Evolutionary conservation across 2,888 invertebrate genomes (phyloP).

Genomic region (Conchocele bisecta): DNA sequence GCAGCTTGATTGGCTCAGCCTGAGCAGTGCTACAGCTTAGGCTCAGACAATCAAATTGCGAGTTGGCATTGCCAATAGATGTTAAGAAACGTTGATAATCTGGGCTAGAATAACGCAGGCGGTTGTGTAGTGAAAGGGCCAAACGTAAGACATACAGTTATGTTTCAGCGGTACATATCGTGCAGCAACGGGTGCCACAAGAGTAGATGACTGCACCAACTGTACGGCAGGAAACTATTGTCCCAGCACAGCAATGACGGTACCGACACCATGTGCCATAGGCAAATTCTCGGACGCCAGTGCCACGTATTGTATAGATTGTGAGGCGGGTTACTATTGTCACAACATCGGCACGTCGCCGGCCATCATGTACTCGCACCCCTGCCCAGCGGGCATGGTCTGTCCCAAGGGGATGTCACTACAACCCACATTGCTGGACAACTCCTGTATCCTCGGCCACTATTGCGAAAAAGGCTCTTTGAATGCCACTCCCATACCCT

Average conservation of each 20-base stretch:
- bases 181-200: slow-evolving; percentile 66
- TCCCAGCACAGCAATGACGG: slow-evolving; percentile 67
- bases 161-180: slow-evolving; percentile 75
- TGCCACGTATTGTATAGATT: slow-evolving; percentile 70
- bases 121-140: too few relatives aligned
- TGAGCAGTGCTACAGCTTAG: too few relatives aligned
- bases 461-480: slow-evolving; percentile 81
- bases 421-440: slow-evolving; percentile 71
- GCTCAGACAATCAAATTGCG: too few relatives aligned
- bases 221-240: slow-evolving; percentile 81
- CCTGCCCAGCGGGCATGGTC: slow-evolving; percentile 78
- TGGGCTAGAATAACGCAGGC: too few relatives aligned
- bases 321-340: slow-evolving; percentile 78
- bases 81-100: too few relatives aligned
- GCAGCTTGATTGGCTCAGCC: too few relatives aligned
- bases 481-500: slow-evolving; percentile 77
- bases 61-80: too few relatives aligned
- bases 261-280: slow-evolving; percentile 76
- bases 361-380: slow-evolving; percentile 60
- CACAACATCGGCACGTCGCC: slow-evolving; percentile 76
- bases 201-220: slow-evolving; percentile 63
- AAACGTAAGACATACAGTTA: too few relatives aligned
- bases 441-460: slow-evolving; percentile 76
- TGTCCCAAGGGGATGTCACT: slow-evolving; percentile 77
- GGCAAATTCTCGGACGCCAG: slow-evolving; percentile 78